Evolutionary conservation across 1,140 invertebrate genomes (phyloP), one percentile per base, ranked within the genome.

Genomic region (Ceratina calcarata): DNA sequence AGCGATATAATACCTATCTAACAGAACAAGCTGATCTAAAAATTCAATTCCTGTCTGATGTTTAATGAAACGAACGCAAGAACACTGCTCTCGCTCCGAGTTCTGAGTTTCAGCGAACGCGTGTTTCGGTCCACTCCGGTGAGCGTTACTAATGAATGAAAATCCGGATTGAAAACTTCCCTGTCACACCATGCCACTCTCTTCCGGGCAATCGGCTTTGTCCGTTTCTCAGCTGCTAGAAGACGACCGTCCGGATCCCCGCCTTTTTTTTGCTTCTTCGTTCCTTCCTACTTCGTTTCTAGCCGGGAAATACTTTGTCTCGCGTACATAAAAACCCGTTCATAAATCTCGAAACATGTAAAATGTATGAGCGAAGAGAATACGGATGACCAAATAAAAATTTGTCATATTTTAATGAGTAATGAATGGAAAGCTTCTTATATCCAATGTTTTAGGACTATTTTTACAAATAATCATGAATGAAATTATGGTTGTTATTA

Each of bases 61-160:
- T 57, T 57, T 7, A 18, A n/a, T 13, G 55, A 18, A 55, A 15
- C 53, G 18, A 18, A 16, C 55, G 16, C 6, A 45, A 45, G 37
- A 45, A 45, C 37, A 0, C 37, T 45, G 37, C 3, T 32, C 27
- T 32, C 6, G 0, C 32, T 13, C 16, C 10, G n/a, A 3, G 24
- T 32, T 32, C 27, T 32, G 45, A 69, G 49, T 3, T 55, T 1
- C 12, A 12, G 27, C n/a, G 18, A n/a, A 0, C 24, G 27, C 8
- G 57, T 53, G 58, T 18, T 20, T 18, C 15, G 51, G 76, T 65
- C 60, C 76, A 78, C 76, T 78, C 18, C 3, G 68, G 62, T 60
- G 61, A 80, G 71, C 78, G 71, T 74, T 74, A 74, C 72, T 80
- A 73, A 80, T 75, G 78, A 80, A 80, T 75, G 78, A 80, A 80